A percentile compares a stretch with the other conserved stretches of the same genome.
phyloP scores from a whole-genome alignment of 2,888 invertebrate species.

The Clanis bilineata region DNA sequence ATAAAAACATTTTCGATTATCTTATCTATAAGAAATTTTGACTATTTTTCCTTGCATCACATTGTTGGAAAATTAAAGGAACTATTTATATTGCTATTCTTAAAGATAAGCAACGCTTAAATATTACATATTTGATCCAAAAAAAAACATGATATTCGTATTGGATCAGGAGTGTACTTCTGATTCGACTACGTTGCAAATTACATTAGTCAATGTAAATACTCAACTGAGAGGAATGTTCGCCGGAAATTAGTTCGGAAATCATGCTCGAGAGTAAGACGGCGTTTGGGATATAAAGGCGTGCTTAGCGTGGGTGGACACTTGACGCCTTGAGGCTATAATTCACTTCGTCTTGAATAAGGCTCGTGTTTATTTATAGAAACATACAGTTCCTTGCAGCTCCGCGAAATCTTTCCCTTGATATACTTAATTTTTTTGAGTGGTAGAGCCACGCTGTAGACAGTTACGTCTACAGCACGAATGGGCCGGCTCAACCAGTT shows the following conservation, averaged over 20 bases:
- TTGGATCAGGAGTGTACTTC: conserved; percentile 8
- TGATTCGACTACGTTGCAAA: conserved; percentile 25
- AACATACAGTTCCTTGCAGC: neutral
- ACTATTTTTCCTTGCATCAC: too few species aligned
- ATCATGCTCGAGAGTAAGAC: conserved; percentile 42
- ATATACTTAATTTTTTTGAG: too few species aligned
- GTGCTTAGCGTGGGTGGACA: conserved; percentile 24
- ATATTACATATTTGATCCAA: conserved; percentile 17
- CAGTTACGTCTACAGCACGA: too few species aligned
- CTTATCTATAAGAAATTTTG: too few species aligned
- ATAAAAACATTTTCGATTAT: too few species aligned
- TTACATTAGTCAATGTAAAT: conserved; percentile 28
- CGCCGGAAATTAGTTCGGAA: conserved; percentile 63
- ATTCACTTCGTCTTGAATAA: conserved; percentile 18
- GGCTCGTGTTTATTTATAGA: conserved; percentile 8
- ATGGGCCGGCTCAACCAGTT: too few species aligned
- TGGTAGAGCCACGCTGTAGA: too few species aligned
- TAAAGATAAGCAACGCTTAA: too few species aligned
- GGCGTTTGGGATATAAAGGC: conserved; percentile 10
- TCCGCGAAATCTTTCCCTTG: too few species aligned
- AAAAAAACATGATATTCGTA: conserved; percentile 11
- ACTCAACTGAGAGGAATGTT: conserved; percentile 19
- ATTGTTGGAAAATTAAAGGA: too few species aligned
- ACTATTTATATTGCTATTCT: too few species aligned
- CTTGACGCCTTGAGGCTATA: conserved; percentile 29